phyloP scores from a whole-genome alignment of 2,797 vertebrate species.

The Chrysocyon brachyurus region DNA sequence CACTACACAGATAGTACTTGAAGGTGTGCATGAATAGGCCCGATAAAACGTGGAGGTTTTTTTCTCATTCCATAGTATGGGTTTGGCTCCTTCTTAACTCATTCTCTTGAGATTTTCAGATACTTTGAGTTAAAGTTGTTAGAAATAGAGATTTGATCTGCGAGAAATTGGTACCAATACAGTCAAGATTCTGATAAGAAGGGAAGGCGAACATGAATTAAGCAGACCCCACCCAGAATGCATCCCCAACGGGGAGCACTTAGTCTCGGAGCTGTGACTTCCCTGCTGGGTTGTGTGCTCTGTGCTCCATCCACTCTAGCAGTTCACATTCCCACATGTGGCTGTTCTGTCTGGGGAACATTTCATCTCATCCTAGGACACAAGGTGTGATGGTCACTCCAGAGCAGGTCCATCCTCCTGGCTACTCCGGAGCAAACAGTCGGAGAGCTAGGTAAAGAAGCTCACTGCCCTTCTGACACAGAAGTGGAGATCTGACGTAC shows the following conservation, averaged over 20 bases:
- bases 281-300: not conserved
- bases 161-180: not conserved
- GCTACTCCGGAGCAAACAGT: not conserved
- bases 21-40: not conserved
- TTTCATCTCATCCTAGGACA: not conserved
- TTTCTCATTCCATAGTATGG: not conserved
- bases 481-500: rapidly evolving
- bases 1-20: rapidly evolving
- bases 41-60: not conserved
- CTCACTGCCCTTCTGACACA: not conserved
- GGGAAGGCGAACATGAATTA: not conserved
- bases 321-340: no score
- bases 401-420: not conserved
- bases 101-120: not conserved
- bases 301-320: rapidly evolving
- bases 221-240: not conserved
- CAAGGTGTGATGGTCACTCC: not conserved
- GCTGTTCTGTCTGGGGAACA: not conserved
- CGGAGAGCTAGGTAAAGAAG: rapidly evolving
- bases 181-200: not conserved
- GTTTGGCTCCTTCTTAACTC: not conserved
- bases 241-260: rapidly evolving
- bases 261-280: no score
- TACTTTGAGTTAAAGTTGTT: not conserved
- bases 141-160: not conserved